Base-by-base conservation (phyloP, 2,113 vertebrate species). In the Bucco capensis region DNA sequence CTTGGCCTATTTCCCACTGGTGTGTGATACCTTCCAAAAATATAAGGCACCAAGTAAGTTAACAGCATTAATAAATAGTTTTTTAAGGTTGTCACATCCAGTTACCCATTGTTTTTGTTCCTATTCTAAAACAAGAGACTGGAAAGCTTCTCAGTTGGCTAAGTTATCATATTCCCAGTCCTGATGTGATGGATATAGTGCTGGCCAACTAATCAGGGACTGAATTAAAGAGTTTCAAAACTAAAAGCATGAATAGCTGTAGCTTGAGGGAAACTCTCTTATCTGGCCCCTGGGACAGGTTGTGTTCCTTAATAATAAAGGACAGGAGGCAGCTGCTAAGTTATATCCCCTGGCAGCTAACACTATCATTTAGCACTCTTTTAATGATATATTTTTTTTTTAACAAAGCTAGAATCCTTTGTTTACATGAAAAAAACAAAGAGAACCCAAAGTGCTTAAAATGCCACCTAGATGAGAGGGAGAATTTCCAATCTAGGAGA, bases 1-100 rank as follows among this genome's bases (percentile, higher is more conserved):
- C 1, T 84, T 98, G 76, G 42, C 81, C 31, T 98, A 97, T 95
- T 98, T 98, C 69, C 98, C 98, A 7, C 84, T 98, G 47, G 97
- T 98, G 56, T 97, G 92, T 8, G 95, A 97, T 64, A 97, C 97
- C 37, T 98, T 98, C 94, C 89, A 94, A 80, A 97, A 97, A 78
- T 98, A 96, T 83, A 98, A 98, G 85, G 96, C 97, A 64, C 98
- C 98, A 1, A 97, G 98, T 98, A 93, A 96, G 96, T 95, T 49
- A 71, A 38, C 28, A 49, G 23, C 12, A 61, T 61, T 22, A 47
- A 37, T 51, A 33, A 22, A 38, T 5, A 8, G 19, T 47, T 80
- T 37, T 40, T 58, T 80, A 37, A 53, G 28, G 30, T 22, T 12
- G 8, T 33, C 22, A 6, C 12, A 57, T 53, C 7, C 18, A 49